Percentiles rank a stretch among this genome's conserved stretches.
phyloP scores from a whole-genome alignment of 1,140 invertebrate genomes.

The Ceratosolen solmsi region DNA sequence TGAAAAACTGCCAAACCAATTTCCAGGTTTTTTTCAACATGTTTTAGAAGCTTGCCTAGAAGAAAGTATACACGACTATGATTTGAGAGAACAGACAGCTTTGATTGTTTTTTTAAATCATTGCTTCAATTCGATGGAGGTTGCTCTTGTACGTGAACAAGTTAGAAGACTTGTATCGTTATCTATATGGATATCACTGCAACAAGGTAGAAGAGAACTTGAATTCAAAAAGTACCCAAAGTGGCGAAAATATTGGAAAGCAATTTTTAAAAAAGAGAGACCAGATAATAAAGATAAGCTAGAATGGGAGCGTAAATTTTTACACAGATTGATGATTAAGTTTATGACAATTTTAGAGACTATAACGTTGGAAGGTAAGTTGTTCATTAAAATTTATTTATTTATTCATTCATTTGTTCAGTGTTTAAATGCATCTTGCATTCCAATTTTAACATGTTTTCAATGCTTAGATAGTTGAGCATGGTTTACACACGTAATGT shows the following conservation, averaged over 20 bases:
- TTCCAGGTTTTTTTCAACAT: conserved; percentile 90
- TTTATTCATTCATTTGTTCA: no score
- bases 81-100: conserved; percentile 88
- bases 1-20: conserved; percentile 85
- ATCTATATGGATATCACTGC: conserved; percentile 94
- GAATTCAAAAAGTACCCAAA: conserved; percentile 91
- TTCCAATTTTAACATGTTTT: no score
- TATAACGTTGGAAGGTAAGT: conserved; percentile 79
- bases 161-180: conserved; percentile 93
- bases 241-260: conserved; percentile 94
- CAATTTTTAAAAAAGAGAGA: conserved; percentile 90
- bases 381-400: conserved; percentile 43
- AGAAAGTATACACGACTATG: conserved; percentile 73
- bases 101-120: conserved; percentile 95
- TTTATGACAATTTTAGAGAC: conserved; percentile 89
- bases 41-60: conserved; percentile 83
- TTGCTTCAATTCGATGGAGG: conserved; percentile 98
- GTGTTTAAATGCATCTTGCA: no score
- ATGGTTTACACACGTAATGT: no score
- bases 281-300: conserved; percentile 81
- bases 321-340: conserved; percentile 91
- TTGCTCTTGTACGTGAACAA: conserved; percentile 92
- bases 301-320: conserved; percentile 91
- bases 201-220: conserved; percentile 87
- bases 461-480: no score